Evolutionary conservation across 2,888 invertebrate genomes (phyloP).

Genomic region (Tachina grossa): DNA sequence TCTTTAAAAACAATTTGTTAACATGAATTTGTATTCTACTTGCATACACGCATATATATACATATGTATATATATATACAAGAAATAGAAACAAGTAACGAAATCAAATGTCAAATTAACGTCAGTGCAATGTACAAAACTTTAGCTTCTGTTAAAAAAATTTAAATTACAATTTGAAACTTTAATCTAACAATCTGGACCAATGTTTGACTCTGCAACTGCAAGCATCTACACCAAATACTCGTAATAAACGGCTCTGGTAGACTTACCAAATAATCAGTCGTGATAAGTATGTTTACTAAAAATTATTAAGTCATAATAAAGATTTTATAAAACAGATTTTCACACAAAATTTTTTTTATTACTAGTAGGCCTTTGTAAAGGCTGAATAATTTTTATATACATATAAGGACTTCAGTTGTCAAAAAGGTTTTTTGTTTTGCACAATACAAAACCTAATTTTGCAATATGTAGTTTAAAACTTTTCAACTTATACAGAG

Average conservation of each 20-base stretch:
- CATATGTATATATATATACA: too few relatives aligned
- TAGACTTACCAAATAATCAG: not conserved
- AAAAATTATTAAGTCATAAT: too few relatives aligned
- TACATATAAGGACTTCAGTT: too few relatives aligned
- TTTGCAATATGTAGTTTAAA: too few relatives aligned
- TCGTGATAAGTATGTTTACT: not conserved
- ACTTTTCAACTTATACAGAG: too few relatives aligned
- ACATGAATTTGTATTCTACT: not conserved
- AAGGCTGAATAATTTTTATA: too few relatives aligned
- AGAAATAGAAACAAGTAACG: conserved; percentile 63
- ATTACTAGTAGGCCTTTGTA: too few relatives aligned
- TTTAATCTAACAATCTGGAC: conserved; percentile 4
- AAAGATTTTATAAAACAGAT: too few relatives aligned
- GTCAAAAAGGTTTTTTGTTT: too few relatives aligned
- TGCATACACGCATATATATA: too few relatives aligned
- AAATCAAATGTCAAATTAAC: conserved; percentile 73
- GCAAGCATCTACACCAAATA: not conserved
- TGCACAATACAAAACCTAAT: too few relatives aligned
- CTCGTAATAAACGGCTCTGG: not conserved
- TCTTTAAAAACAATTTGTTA: not conserved
- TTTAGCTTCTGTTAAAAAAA: conserved; percentile 10
- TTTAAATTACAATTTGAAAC: not conserved
- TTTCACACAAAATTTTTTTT: too few relatives aligned
- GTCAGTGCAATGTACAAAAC: conserved; percentile 60
- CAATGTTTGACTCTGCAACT: not conserved